Evolutionary conservation across 2,113 vertebrate species (phyloP).

Genomic region (Tragulus kanchil): DNA sequence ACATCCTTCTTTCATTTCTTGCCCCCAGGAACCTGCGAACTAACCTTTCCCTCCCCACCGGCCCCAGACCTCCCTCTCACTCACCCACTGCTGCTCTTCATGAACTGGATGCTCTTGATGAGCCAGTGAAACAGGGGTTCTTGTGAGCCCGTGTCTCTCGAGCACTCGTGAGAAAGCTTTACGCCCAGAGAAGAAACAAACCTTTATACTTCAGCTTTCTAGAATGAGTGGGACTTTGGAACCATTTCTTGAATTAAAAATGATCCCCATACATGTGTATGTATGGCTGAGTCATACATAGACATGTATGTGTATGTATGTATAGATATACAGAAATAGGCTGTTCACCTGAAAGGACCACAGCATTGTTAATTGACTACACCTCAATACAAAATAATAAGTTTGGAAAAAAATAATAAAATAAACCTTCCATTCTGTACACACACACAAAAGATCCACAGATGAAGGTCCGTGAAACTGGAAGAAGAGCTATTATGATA

Average conservation of each 20-base stretch:
- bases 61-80: not conserved
- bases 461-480: not conserved
- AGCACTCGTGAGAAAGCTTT: not conserved
- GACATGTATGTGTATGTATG: too few relatives aligned
- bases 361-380: not conserved
- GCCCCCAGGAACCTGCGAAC: not conserved
- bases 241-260: not conserved
- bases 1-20: conserved; percentile 46
- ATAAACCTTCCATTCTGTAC: not conserved
- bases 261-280: not conserved
- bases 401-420: not conserved
- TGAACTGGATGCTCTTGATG: not conserved
- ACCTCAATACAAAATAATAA: not conserved
- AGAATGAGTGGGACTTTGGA: not conserved
- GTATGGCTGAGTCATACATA: not conserved
- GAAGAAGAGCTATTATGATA: not conserved
- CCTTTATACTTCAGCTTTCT: not conserved
- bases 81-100: not conserved
- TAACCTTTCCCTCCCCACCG: not conserved
- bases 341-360: not conserved
- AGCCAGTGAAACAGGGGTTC: not conserved
- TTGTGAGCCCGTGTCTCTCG: not conserved
- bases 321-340: fast-evolving
- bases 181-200: not conserved
- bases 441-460: not conserved